Evolutionary conservation across 2,113 vertebrate species (phyloP).

Genomic region (Brachyhypopomus occidentalis): DNA sequence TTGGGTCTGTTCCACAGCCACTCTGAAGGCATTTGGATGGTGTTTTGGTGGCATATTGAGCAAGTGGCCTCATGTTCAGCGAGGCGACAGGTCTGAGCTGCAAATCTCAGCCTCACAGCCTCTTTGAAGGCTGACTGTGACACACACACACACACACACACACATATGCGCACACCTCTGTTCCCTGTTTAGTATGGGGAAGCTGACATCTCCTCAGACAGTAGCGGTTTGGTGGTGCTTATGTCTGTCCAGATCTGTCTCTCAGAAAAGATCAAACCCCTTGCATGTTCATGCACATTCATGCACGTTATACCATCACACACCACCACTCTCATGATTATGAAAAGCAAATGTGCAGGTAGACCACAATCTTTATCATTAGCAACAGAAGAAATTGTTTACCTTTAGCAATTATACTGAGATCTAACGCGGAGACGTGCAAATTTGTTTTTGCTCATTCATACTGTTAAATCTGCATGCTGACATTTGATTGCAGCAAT

Average conservation of each 20-base stretch:
- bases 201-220: not conserved
- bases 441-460: not conserved
- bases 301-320: not conserved
- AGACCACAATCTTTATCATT: not conserved
- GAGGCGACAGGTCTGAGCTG: conserved; percentile 23
- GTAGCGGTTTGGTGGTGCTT: conserved; percentile 3
- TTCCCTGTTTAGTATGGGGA: conserved; percentile 17
- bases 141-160: conserved; percentile 12
- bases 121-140: conserved; percentile 14
- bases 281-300: not conserved
- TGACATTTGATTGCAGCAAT: not conserved
- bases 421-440: not conserved
- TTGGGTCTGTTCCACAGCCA: not conserved
- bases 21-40: conserved; percentile 15
- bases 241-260: conserved; percentile 23
- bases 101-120: conserved; percentile 35
- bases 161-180: conserved; percentile 23
- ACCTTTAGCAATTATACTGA: not conserved
- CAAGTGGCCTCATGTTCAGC: conserved; percentile 27
- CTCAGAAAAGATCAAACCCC: not conserved
- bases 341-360: not conserved
- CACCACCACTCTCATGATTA: not conserved
- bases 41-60: conserved; percentile 19
- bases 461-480: not conserved
- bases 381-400: not conserved